Conservation (phyloP, 92 coral and sea anemone species). For the Porites cylindrica region DNA sequence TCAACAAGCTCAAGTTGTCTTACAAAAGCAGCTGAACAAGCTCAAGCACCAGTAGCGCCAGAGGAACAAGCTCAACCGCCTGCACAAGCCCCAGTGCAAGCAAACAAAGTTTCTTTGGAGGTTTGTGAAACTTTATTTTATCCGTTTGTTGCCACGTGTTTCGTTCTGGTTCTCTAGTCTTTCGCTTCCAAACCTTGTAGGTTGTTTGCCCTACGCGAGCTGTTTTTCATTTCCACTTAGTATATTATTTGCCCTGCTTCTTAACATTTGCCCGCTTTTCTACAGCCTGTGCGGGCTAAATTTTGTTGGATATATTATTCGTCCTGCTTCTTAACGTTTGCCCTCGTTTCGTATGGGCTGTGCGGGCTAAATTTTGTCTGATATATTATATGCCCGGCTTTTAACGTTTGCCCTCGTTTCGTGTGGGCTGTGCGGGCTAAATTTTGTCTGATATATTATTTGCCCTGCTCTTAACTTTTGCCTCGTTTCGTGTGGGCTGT, state of each 20-base stretch:
- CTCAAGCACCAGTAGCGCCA: constrained; percentile 2
- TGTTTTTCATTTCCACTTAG: background rate
- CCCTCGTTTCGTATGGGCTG: too few relatives aligned
- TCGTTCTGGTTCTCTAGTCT: background rate
- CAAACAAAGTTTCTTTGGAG: background rate
- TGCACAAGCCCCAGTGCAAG: constrained; percentile 6
- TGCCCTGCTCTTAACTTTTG: constrained; percentile 10
- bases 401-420: too few relatives aligned
- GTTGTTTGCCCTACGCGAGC: background rate
- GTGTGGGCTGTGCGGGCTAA: too few relatives aligned
- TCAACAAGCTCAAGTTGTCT: background rate
- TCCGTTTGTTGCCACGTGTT: constrained; percentile 11
- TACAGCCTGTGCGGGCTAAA: background rate
- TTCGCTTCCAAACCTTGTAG: background rate
- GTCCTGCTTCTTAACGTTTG: too few relatives aligned
- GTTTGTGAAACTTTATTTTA: background rate
- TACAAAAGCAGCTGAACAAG: constrained; percentile 2
- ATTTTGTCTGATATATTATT: too few relatives aligned
- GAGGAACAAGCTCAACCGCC: too few relatives aligned
- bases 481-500: constrained; percentile 10
- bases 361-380: too few relatives aligned
- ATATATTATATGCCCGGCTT: too few relatives aligned
- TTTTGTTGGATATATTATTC: too few relatives aligned
- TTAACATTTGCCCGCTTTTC: background rate
- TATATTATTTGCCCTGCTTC: background rate